Evolutionary conservation across 2,113 vertebrate genomes (phyloP).

Genomic region (Plectropomus leopardus): DNA sequence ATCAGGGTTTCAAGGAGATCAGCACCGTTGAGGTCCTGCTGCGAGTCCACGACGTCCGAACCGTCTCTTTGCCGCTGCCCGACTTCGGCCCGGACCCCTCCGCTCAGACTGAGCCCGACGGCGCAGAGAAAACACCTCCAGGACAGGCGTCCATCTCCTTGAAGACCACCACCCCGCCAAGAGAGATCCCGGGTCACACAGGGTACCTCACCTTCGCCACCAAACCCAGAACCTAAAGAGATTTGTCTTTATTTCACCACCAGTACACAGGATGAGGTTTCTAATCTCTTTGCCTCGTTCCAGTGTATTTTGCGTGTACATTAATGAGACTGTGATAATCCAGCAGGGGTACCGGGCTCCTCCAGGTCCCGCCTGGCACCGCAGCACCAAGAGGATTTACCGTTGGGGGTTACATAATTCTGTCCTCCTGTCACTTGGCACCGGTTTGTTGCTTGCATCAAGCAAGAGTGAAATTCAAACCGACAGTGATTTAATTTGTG

Average conservation of each 20-base stretch:
- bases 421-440: conserved; percentile 27
- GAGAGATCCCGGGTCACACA: conserved; percentile 94
- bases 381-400: conserved; percentile 32
- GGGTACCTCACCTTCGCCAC: conserved; percentile 98
- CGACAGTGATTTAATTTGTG: neutral
- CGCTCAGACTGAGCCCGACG: conserved; percentile 26
- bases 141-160: conserved; percentile 79
- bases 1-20: conserved; percentile 91
- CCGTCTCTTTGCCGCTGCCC: conserved; percentile 88
- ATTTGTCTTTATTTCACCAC: neutral
- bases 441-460: conserved; percentile 47
- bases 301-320: neutral
- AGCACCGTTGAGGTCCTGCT: conserved; percentile 95
- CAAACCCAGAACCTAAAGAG: conserved; percentile 88
- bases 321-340: conserved; percentile 45
- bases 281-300: conserved; percentile 24
- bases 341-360: conserved; percentile 27
- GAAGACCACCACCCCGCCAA: conserved; percentile 89
- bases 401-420: conserved; percentile 40
- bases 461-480: conserved; percentile 45
- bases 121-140: neutral
- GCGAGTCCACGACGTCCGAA: conserved; percentile 89
- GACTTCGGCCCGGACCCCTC: conserved; percentile 88
- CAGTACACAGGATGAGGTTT: neutral
- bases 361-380: conserved; percentile 30